Percentiles rank a stretch among this genome's conserved stretches.
phyloP scores from a whole-genome alignment of 2,888 invertebrate species.

The Phasia obesa region DNA sequence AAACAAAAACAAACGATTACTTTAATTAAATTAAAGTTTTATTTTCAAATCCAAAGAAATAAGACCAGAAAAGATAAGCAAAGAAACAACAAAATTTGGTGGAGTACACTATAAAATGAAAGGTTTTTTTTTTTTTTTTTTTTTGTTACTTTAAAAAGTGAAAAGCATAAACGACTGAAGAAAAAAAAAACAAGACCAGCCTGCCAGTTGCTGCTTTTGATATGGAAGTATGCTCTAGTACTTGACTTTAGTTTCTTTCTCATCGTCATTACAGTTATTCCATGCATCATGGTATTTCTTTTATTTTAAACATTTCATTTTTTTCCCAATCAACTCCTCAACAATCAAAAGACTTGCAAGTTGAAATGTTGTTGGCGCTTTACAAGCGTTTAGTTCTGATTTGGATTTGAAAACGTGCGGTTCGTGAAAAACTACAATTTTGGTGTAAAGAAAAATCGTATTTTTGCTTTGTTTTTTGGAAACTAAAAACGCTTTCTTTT shows the following conservation, averaged over 20 bases:
- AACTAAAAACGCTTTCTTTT: slow-evolving; percentile 60
- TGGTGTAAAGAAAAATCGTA: slow-evolving; percentile 23
- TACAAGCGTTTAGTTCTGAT: slow-evolving; percentile 80
- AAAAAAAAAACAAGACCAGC: slow-evolving; percentile 7
- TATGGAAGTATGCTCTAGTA: slow-evolving; percentile 53
- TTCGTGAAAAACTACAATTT: slow-evolving; percentile 68
- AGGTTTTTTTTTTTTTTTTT: slow-evolving; percentile 45
- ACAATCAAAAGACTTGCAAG: slow-evolving; percentile 39
- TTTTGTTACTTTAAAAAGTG: slow-evolving; percentile 66
- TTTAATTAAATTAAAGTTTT: slow-evolving; percentile 54
- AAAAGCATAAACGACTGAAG: slow-evolving; percentile 57
- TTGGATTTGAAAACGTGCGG: slow-evolving; percentile 80
- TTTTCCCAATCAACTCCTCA: slow-evolving; percentile 24
- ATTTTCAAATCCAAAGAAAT: slow-evolving; percentile 58
- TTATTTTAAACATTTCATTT: slow-evolving; percentile 44
- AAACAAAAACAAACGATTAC: slow-evolving; percentile 39
- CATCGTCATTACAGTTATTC: slow-evolving; percentile 45
- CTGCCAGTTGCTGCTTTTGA: not conserved
- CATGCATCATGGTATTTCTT: slow-evolving; percentile 44
- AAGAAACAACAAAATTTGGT: slow-evolving; percentile 32
- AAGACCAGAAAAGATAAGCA: slow-evolving; percentile 36
- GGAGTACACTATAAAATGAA: slow-evolving; percentile 50
- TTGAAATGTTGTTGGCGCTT: slow-evolving; percentile 57
- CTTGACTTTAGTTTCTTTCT: slow-evolving; percentile 65
- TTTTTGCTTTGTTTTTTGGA: not conserved